Evolutionary conservation across 92 coral and sea anemone genomes (phyloP).

Genomic region (Montipora capitata): DNA sequence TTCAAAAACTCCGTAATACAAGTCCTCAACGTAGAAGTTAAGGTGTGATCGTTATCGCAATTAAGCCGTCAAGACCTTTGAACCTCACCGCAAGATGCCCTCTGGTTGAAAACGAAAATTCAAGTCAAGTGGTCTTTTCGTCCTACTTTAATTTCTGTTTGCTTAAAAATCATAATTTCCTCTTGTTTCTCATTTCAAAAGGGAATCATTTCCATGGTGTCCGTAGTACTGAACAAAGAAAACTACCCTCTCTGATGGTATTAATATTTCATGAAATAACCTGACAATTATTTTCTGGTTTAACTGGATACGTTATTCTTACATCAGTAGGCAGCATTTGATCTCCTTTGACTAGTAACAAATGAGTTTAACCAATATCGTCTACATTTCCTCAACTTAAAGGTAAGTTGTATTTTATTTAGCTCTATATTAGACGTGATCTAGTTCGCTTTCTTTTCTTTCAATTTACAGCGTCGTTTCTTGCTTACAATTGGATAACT

Average conservation of each 20-base stretch:
- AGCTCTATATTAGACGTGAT: neutral
- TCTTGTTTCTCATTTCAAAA: neutral
- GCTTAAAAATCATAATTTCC: neutral
- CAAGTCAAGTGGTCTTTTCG: neutral
- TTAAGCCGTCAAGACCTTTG: neutral
- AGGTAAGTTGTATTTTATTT: constrained; percentile 11
- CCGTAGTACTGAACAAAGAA: neutral
- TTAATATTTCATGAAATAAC: constrained; percentile 71
- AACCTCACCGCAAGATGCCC: neutral
- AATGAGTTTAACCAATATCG: constrained; percentile 26
- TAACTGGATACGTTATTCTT: constrained; percentile 65
- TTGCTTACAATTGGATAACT: constrained; percentile 2
- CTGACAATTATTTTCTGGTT: constrained; percentile 51
- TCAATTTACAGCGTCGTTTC: neutral
- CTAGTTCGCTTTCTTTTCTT: neutral
- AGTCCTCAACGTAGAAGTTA: no score
- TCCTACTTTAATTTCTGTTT: neutral
- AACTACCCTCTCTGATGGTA: constrained; percentile 1
- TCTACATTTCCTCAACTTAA: constrained; percentile 18
- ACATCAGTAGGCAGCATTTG: constrained; percentile 67
- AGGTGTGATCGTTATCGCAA: neutral
- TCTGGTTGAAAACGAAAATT: neutral
- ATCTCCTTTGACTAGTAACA: constrained; percentile 34
- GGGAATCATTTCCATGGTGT: neutral
- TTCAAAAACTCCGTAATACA: no score